These are phyloP conservation scores for Hyposmocoma kahamanoa DNA, from an alignment of 1,140 invertebrate species.

Conservation along the genomic window DNA sequence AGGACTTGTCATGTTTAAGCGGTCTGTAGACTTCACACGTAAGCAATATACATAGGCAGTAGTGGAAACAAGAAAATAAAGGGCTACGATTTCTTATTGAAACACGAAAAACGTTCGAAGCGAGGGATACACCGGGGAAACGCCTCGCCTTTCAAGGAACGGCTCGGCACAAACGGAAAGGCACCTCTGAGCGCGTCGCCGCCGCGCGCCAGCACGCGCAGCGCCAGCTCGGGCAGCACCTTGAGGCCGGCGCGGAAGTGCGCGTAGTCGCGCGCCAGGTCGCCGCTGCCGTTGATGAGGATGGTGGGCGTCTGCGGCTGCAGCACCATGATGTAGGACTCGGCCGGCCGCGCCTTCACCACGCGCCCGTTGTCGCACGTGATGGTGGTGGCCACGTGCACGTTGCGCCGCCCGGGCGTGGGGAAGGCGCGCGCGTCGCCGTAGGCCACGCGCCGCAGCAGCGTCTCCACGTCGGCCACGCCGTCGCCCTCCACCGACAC, in stretches of 20 bases:
- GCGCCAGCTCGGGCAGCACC: slow-evolving; percentile 87
- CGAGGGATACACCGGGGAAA: too few relatives aligned
- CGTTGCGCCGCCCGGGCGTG: slow-evolving; percentile 91
- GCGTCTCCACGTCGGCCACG: slow-evolving; percentile 89
- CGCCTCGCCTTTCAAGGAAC: too few relatives aligned
- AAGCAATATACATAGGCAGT: too few relatives aligned
- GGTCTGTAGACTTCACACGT: too few relatives aligned
- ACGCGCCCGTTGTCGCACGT: slow-evolving; percentile 82
- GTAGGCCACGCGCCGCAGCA: slow-evolving; percentile 92
- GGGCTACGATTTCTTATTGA: too few relatives aligned
- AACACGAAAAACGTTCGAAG: too few relatives aligned
- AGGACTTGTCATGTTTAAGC: too few relatives aligned
- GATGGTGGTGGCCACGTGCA: slow-evolving; percentile 87
- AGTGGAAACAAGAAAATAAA: too few relatives aligned
- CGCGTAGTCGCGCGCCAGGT: slow-evolving; percentile 88
- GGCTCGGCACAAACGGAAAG: too few relatives aligned
- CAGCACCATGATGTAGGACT: slow-evolving; percentile 91
- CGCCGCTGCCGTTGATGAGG: slow-evolving; percentile 86
- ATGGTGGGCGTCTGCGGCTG: slow-evolving; percentile 90
- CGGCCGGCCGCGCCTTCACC: slow-evolving; percentile 77
- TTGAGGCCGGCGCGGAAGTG: slow-evolving; percentile 88
- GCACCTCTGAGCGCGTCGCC: slow-evolving; percentile 33
- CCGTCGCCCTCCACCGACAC: slow-evolving; percentile 94
- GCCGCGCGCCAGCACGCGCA: slow-evolving; percentile 76
- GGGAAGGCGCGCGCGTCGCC: slow-evolving; percentile 92